Percentiles rank a stretch among this genome's conserved stretches.
These are phyloP conservation scores for Cheilosia vernalis DNA, from an alignment of 2,888 invertebrate genomes.

Conservation along the genomic window DNA sequence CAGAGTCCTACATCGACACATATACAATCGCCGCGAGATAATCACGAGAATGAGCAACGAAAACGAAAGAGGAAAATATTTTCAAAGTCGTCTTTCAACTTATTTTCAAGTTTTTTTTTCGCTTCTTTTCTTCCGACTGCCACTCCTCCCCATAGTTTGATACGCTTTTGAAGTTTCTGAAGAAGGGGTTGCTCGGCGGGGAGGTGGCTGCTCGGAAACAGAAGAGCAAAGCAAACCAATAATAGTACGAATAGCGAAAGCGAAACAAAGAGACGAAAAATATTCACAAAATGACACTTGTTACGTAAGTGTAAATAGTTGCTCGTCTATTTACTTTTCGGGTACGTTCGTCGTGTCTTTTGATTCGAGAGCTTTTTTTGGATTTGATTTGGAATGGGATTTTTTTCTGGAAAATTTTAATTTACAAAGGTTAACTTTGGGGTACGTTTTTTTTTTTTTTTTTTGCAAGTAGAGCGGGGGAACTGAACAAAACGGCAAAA, in stretches of 20 bases:
- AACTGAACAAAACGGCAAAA: constrained; percentile 76
- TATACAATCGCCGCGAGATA: constrained; percentile 10
- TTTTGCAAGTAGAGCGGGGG: constrained; percentile 39
- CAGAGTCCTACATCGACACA: constrained; percentile 6
- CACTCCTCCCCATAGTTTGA: neutral
- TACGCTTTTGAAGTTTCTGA: neutral
- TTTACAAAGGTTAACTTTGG: constrained; percentile 59
- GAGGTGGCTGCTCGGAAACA: constrained; percentile 6
- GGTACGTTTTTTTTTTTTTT: constrained; percentile 23
- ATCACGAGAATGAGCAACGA: constrained; percentile 36
- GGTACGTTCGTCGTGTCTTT: constrained; percentile 43
- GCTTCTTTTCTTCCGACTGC: constrained; percentile 17
- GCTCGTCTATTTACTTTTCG: constrained; percentile 70
- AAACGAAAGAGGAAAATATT: constrained; percentile 46
- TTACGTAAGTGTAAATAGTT: constrained; percentile 78
- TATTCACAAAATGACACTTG: constrained; percentile 77
- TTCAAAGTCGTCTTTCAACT: constrained; percentile 67
- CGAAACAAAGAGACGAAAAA: constrained; percentile 60
- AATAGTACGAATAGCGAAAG: constrained; percentile 57
- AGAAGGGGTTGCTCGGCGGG: neutral
- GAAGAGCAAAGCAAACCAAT: constrained; percentile 44
- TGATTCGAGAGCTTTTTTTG: constrained; percentile 37
- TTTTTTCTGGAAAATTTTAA: constrained; percentile 40
- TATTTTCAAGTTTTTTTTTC: constrained; percentile 39
- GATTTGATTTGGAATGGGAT: constrained; percentile 31